phyloP scores from a whole-genome alignment of 2,797 vertebrate species.

The Sciurus vulgaris region DNA sequence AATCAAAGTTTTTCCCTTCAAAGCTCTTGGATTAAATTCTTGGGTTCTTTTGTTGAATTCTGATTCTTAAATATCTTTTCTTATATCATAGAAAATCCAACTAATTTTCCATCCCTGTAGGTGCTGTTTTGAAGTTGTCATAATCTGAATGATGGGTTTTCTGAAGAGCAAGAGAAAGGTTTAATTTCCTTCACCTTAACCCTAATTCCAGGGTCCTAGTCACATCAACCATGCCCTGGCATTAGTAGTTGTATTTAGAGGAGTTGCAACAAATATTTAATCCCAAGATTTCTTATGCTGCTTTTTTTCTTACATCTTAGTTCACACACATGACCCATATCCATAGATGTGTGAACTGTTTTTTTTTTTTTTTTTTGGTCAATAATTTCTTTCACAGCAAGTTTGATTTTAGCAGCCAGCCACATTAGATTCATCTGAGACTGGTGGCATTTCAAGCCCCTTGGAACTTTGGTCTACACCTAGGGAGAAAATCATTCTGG shows the following conservation, averaged over 20 bases:
- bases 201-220: background rate
- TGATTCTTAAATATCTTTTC: background rate
- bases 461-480: background rate
- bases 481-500: background rate
- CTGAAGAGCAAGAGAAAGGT: background rate
- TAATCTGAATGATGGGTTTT: background rate
- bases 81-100: background rate
- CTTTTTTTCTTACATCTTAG: background rate
- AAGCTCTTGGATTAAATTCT: no score
- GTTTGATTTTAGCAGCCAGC: background rate
- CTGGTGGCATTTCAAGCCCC: background rate
- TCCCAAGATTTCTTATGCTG: background rate
- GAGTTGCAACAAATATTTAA: background rate
- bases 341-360: background rate
- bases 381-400: slow-evolving; percentile 12
- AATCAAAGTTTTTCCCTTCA: background rate
- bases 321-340: background rate
- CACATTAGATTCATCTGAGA: background rate
- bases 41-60: background rate
- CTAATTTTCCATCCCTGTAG: background rate
- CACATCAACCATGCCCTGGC: background rate
- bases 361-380: background rate
- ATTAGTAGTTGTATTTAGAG: background rate
- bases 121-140: background rate
- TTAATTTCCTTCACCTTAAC: background rate